These are phyloP conservation scores for Peromyscus californicus DNA, from an alignment of 2,113 vertebrate species.

Conservation along the genomic window DNA sequence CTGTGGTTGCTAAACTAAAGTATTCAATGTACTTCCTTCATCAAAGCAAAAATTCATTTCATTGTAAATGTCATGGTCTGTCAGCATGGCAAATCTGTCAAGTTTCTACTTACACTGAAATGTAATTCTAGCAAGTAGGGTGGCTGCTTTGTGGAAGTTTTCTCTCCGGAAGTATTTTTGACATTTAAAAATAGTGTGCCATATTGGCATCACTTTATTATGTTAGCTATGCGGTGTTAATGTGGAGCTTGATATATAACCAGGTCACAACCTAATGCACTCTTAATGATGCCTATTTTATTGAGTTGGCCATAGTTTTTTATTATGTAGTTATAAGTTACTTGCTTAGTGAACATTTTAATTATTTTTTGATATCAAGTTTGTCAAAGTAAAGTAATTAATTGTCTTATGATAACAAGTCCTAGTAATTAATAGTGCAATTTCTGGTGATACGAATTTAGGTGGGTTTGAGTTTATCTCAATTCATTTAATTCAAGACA, in stretches of 20 bases:
- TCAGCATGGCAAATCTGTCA: constrained; percentile 65
- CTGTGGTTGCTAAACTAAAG: constrained; percentile 50
- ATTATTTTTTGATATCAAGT: constrained; percentile 18
- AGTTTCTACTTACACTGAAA: constrained; percentile 80
- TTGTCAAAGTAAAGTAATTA: constrained; percentile 46
- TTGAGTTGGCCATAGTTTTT: constrained; percentile 61
- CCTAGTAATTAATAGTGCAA: constrained; percentile 50
- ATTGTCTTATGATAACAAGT: constrained; percentile 56
- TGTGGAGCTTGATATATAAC: constrained; percentile 79
- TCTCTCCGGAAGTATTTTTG: constrained; percentile 76
- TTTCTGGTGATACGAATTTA: neutral
- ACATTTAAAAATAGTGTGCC: constrained; percentile 78
- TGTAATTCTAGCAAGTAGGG: constrained; percentile 78
- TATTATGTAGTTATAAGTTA: constrained; percentile 29
- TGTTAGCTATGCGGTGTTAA: constrained; percentile 73
- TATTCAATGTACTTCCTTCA: constrained; percentile 38
- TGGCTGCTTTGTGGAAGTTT: constrained; percentile 79
- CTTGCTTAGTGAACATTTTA: constrained; percentile 65
- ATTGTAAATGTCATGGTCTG: constrained; percentile 48
- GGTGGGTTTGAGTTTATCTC: neutral
- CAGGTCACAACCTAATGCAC: constrained; percentile 56
- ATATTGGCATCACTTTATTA: constrained; percentile 76
- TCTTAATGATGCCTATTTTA: constrained; percentile 70
- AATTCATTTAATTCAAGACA: constrained; percentile 31
- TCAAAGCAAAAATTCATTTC: constrained; percentile 50